Base-by-base conservation (phyloP, 2,888 invertebrate genomes). In the Campoplex capitator region DNA sequence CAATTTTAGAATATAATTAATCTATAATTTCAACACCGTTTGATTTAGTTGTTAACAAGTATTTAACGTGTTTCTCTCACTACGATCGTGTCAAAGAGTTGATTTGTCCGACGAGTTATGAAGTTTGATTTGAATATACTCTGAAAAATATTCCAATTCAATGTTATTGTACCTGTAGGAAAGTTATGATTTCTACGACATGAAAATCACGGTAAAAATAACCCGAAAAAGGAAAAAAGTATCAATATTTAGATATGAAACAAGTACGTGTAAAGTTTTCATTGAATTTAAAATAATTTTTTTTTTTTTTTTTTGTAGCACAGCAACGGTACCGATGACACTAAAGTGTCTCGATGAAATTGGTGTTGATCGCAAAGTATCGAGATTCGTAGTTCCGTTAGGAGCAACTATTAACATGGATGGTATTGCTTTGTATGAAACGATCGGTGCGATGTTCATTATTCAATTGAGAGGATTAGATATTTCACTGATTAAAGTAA, bases 341-440 rank as follows among this genome's bases (percentile, higher is more conserved):
- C 98, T 99, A 93, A 97, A 97, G 86, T 98, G 98, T 92, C 96
- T 99, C 92, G 99, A 99, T 94, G 97, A 97, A 88, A 97, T 99
- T 96, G 97, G 97, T 0, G 96, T 99, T 80, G 98, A 99, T 95
- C 97, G 97, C 0, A 96, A 98, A 88, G 98, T 99, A 85, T 98
- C 98, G 4, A 96, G 99, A 89, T 99, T 99, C 94, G 98, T 99
- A 7, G 97, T 99, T 92, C 99, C 99, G 35, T 98, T 99, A 88
- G 99, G 99, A 13, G 99, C 99, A 35, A 99, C 99, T 58, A 99
- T 99, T 94, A 99, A 99, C 95, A 99, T 99, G 99, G 99, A 99
- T 94, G 98, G 98, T 18, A 99, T 99, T 0, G 99, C 99, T 1
- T 95, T 99, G 45, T 99, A 99, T 93, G 99, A 99, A 94, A 99